Base-by-base conservation (phyloP, 1,140 invertebrate species). In the Nylanderia fulva region DNA sequence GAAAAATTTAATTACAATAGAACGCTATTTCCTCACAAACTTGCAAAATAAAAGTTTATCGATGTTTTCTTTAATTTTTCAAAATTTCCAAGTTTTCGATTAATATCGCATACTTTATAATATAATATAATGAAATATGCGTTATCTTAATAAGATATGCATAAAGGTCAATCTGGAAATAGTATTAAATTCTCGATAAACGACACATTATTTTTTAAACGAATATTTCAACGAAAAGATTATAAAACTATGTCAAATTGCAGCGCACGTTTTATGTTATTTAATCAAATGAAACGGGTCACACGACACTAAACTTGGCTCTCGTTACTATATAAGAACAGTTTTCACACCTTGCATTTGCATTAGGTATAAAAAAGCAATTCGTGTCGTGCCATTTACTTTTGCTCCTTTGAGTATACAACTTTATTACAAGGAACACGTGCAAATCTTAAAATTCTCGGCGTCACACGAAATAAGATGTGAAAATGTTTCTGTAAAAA, bases 301-400 rank as follows among this genome's bases (percentile, higher is more conserved):
- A 48, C 45, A 48, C 45, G 45, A 48, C 45, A 48, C 3, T 45
- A 45, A 72, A 66, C 45, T 87, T 79, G 27, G 1, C 27, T 79
- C 54, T 79, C 54, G 45, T 86, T 87, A 85, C 45, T 60, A 13
- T 48, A 29, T 72, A 76, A 61, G 18, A 61, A 42, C 2, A 61
- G 11, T 76, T 45, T 52, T 77, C 33, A 77, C 21, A 64, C 21
- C 7, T 24, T 63, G 18, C 39, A 76, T 61, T 76, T 45, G 11
- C n/a, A 45, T 77, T 77, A 77, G 18, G 6, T 2, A 24, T 45
- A 21, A 64, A 33, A 64, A 45, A 48, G 39, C 2, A 29, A 64
- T 29, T 45, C 0, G 18, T 39, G 33, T 54, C 15, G 11, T 63
- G 27, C 18, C 42, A 33, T 29, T 64, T 56, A 56, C 69, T 64